A percentile compares a stretch with the other conserved stretches of the same genome.
Evolutionary conservation across 2,888 invertebrate genomes (phyloP).

Genomic region (Pyrrhosoma nymphula): DNA sequence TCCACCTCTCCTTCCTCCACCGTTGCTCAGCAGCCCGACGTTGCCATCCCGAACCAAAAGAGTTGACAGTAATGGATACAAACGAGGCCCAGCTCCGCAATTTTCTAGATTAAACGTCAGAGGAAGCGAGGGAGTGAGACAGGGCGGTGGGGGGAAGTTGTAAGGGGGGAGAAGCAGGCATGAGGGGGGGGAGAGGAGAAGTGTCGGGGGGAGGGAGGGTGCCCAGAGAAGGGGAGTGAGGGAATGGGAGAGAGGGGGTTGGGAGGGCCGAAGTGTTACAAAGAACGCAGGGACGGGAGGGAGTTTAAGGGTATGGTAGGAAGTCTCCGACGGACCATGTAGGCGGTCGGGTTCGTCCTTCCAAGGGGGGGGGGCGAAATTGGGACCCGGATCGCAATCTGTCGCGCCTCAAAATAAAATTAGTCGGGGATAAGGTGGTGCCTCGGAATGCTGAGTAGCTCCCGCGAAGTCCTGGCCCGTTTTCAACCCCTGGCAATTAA

Average conservation of each 20-base stretch:
- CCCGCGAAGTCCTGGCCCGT: neutral
- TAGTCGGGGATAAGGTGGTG: neutral
- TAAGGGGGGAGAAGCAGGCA: neutral
- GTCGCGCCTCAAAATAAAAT: neutral
- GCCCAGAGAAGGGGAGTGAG: neutral
- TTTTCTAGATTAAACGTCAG: constrained; percentile 85
- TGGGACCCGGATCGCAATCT: neutral
- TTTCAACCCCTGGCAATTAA: neutral
- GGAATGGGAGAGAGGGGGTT: neutral
- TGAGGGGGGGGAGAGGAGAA: neutral
- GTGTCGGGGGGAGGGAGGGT: neutral
- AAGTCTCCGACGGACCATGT: neutral
- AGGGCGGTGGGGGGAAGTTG: constrained; percentile 74
- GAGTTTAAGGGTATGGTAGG: neutral
- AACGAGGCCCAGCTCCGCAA: constrained; percentile 82
- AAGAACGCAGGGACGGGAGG: neutral
- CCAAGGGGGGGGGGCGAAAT: neutral
- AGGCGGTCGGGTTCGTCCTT: neutral
- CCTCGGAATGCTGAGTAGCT: neutral
- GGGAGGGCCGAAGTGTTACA: too few relatives aligned
- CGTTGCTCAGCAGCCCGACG: constrained; percentile 72
- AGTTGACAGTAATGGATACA: constrained; percentile 83
- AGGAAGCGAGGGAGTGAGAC: constrained; percentile 74
- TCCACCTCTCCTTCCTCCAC: constrained; percentile 64
- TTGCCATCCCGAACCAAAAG: constrained; percentile 71